These are phyloP conservation scores for Eulemur rufifrons DNA, from an alignment of 2,113 vertebrate species.

Conservation along the genomic window DNA sequence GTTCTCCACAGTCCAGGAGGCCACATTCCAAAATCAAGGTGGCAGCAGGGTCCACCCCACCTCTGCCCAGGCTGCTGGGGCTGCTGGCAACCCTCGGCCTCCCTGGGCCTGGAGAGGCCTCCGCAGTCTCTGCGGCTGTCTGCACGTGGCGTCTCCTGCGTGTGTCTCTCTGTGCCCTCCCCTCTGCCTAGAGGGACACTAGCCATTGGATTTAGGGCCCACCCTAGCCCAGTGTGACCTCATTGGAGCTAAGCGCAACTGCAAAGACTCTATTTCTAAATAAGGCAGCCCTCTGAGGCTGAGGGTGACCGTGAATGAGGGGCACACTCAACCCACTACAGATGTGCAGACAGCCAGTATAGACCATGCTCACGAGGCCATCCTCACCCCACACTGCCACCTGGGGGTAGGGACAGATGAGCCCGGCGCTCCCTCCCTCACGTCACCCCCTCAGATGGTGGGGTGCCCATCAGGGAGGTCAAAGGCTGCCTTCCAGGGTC, in stretches of 20 bases:
- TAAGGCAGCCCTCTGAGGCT: not conserved
- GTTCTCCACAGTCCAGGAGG: not conserved
- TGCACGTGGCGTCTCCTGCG: not conserved
- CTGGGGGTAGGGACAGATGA: not conserved
- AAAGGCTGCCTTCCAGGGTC: not conserved
- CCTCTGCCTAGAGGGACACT: not conserved
- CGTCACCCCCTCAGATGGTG: not conserved
- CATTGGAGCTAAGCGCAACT: not conserved
- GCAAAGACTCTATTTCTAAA: not conserved
- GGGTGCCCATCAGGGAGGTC: not conserved
- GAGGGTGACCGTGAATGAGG: not conserved
- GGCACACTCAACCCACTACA: too few relatives aligned
- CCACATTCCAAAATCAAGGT: not conserved
- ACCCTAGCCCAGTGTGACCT: not conserved
- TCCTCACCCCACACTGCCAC: not conserved
- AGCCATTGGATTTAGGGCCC: not conserved
- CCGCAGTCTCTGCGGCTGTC: accelerated
- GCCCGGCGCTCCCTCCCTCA: not conserved
- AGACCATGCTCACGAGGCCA: not conserved
- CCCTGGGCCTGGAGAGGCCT: accelerated
- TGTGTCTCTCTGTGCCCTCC: not conserved
- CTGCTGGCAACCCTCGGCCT: not conserved
- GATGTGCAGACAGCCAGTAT: too few relatives aligned
- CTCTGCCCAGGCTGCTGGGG: not conserved
- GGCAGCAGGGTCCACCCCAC: not conserved